Base-by-base conservation (phyloP, 2,888 invertebrate species). In the Hypena proboscidalis region DNA sequence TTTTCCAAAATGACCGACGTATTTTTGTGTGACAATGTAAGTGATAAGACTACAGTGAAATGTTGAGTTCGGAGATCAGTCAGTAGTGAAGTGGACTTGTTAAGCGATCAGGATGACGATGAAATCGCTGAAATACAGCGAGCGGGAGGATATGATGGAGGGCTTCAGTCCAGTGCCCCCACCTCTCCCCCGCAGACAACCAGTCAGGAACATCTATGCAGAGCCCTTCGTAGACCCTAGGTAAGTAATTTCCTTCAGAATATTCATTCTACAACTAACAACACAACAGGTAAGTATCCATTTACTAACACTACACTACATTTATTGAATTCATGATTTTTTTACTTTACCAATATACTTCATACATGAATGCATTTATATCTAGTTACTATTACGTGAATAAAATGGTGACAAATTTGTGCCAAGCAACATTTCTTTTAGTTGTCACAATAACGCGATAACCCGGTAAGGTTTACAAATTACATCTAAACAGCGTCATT, bases 161-260 rank as follows among this genome's bases (percentile, higher is more conserved):
- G 90, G 90, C 25, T 90, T 90, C 77, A 90, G 91, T 67, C 91
- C 93, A 35, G 92, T 93, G 53, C 92, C 93, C 60, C 93, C 93
- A 59, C 93, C 93, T 52, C 92, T 93, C 61, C 90, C 93, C 54
- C 92, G 93, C 48, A 88, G 93, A 54, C 92, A 93, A 76, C 92
- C 91, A 32, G 92, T 93, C 69, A 85, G 93, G 75, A 93, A 93
- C 80, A 93, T 93, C 81, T 93, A 93, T 70, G 93, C 93, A 23
- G 93, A 93, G 73, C 94, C 93, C 67, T 93, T 93, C 85, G 92
- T 92, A 60, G 93, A 93, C 74, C 91, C 90, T 77, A 90, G 91
- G 91, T 91, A 83, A 90, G 90, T 83, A 43, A 38, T 19, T 52
- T 47, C 26, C 33, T 13, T 29, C 46, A 33, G 44, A 38, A 48